Evolutionary conservation across 2,113 vertebrate species (phyloP).

Genomic region (Rhinolophus sinicus): DNA sequence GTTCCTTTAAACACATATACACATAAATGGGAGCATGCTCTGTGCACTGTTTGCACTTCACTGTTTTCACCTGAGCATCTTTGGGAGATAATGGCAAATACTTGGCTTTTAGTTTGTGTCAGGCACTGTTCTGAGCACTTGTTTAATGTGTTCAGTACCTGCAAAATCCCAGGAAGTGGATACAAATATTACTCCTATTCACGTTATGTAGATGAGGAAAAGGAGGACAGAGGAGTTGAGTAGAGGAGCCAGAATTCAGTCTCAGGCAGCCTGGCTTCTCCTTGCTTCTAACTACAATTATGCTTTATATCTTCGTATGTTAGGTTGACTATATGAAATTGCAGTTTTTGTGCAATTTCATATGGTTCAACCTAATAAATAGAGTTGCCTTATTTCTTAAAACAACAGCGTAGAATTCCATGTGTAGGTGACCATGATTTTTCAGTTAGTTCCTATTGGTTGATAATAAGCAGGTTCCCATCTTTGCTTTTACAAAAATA

Average conservation of each 20-base stretch:
- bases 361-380: neutral
- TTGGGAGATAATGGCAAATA: neutral
- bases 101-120: neutral
- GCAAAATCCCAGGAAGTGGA: neutral
- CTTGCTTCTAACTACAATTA: neutral
- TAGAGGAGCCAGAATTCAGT: neutral
- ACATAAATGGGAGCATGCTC: neutral
- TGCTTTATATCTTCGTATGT: neutral
- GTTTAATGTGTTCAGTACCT: neutral
- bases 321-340: neutral
- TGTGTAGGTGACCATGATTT: neutral
- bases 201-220: neutral
- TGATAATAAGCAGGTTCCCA: neutral
- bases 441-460: neutral
- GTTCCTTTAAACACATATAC: neutral
- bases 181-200: neutral
- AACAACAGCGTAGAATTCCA: neutral
- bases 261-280: neutral
- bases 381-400: neutral
- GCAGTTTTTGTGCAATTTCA: neutral
- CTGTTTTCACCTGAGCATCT: neutral
- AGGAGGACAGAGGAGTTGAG: neutral
- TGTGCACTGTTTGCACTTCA: neutral
- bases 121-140: neutral
- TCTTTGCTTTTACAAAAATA: conserved; percentile 35